Evolutionary conservation across 2,888 invertebrate genomes (phyloP).

Genomic region (Flexamia atlantica): DNA sequence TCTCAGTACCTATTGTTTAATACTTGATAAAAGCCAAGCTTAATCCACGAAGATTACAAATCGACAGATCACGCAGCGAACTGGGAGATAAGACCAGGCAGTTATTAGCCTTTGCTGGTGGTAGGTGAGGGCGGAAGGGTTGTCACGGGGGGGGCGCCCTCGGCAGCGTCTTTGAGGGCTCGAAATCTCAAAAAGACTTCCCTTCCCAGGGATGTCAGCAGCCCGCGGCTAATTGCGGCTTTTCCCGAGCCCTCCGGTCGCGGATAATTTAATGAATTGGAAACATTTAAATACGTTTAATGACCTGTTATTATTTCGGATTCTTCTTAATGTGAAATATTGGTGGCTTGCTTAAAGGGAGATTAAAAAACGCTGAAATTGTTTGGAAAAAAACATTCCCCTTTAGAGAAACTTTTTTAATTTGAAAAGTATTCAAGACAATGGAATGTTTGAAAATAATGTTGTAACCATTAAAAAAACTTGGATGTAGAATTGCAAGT

Average conservation of each 20-base stretch:
- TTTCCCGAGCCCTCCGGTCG: slow-evolving; percentile 3
- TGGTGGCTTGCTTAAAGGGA: background rate
- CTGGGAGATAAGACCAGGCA: slow-evolving; percentile 29
- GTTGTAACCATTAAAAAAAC: no score
- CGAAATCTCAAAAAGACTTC: slow-evolving; percentile 47
- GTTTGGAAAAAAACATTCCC: no score
- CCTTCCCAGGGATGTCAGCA: slow-evolving; percentile 35
- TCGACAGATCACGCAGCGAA: background rate
- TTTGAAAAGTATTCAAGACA: no score
- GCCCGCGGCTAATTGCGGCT: slow-evolving; percentile 35
- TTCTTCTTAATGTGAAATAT: slow-evolving; percentile 2
- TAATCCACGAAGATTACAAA: background rate
- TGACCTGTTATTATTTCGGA: slow-evolving; percentile 13
- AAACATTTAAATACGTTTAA: slow-evolving; percentile 38
- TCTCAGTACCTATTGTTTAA: no score
- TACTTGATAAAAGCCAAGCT: background rate
- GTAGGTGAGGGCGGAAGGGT: background rate
- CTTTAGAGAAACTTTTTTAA: no score
- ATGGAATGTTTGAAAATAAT: no score
- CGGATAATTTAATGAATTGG: slow-evolving; percentile 32
- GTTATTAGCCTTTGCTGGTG: slow-evolving; percentile 25
- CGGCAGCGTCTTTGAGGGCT: slow-evolving; percentile 36
- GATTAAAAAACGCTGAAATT: background rate
- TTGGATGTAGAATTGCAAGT: no score
- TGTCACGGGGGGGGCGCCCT: background rate